These are phyloP conservation scores for Eulemur coronatus DNA, from an alignment of 2,797 vertebrate genomes.

Conservation along the genomic window DNA sequence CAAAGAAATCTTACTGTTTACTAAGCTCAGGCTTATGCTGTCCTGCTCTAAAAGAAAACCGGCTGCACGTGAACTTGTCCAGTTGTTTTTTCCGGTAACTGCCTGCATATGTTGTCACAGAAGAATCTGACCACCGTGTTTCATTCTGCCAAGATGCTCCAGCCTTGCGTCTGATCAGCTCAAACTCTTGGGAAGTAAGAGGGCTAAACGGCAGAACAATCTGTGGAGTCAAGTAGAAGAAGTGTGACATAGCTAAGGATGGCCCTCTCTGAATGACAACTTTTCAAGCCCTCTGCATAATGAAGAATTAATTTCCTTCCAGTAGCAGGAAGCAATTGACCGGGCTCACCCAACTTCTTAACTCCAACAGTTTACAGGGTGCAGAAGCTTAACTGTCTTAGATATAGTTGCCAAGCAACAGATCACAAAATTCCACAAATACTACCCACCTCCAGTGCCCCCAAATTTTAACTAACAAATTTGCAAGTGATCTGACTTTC, in stretches of 20 bases:
- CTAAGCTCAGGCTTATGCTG: slow-evolving; percentile 51
- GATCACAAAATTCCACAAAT: slow-evolving; percentile 62
- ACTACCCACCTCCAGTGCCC: background rate
- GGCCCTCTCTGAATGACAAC: background rate
- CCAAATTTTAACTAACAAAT: slow-evolving; percentile 61
- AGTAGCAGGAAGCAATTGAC: background rate
- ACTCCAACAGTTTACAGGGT: slow-evolving; percentile 61
- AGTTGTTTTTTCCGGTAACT: slow-evolving; percentile 72
- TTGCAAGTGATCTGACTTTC: slow-evolving; percentile 48
- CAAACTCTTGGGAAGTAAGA: slow-evolving; percentile 69
- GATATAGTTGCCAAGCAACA: slow-evolving; percentile 85
- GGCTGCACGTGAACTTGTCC: slow-evolving; percentile 12
- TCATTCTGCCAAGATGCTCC: slow-evolving; percentile 71
- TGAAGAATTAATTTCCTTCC: slow-evolving; percentile 48
- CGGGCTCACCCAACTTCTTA: background rate
- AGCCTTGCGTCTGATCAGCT: slow-evolving; percentile 73
- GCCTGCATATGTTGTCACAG: slow-evolving; percentile 60
- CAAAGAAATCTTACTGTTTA: slow-evolving; percentile 57
- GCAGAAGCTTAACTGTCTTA: slow-evolving; percentile 70
- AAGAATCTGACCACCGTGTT: slow-evolving; percentile 5
- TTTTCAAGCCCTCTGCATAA: slow-evolving; percentile 36
- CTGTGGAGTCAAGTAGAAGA: slow-evolving; percentile 72
- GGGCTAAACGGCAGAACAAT: slow-evolving; percentile 77
- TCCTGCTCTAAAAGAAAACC: slow-evolving; percentile 37
- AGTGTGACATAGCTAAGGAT: slow-evolving; percentile 49